Conservation (phyloP, 2,113 vertebrate genomes). For the Okapia johnstoni region DNA sequence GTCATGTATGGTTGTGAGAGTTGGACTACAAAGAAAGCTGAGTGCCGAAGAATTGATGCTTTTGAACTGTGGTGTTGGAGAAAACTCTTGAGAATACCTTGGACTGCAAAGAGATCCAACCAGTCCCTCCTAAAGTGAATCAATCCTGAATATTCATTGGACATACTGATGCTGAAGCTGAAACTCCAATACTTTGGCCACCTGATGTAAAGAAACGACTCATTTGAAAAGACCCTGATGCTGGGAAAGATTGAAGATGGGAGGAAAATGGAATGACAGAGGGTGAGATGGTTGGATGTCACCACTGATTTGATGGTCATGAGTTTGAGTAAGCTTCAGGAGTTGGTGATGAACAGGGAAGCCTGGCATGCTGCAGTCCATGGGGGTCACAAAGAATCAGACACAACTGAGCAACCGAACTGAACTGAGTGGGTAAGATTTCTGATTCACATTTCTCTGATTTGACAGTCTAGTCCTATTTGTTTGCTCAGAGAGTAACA, state of each 20-base stretch:
- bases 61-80: background rate
- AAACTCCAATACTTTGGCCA: background rate
- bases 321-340: background rate
- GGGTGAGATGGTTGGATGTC: background rate
- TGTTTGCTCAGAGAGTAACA: background rate
- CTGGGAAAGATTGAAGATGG: background rate
- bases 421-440: background rate
- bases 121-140: background rate
- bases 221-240: background rate
- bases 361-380: background rate
- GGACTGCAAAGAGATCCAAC: background rate
- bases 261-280: background rate
- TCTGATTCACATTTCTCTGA: background rate
- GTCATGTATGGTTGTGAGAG: background rate
- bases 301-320: background rate
- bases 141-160: background rate
- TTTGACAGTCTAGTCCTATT: background rate
- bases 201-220: background rate
- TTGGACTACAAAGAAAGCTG: background rate
- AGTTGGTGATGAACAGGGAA: background rate
- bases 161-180: background rate
- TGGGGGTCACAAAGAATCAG: background rate
- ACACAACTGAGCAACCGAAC: background rate
- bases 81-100: background rate
- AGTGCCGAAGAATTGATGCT: background rate